Evolutionary conservation across 2,797 vertebrate genomes (phyloP), one percentile per base, ranked within the genome.

Genomic region (Pangasius mekongensis): DNA sequence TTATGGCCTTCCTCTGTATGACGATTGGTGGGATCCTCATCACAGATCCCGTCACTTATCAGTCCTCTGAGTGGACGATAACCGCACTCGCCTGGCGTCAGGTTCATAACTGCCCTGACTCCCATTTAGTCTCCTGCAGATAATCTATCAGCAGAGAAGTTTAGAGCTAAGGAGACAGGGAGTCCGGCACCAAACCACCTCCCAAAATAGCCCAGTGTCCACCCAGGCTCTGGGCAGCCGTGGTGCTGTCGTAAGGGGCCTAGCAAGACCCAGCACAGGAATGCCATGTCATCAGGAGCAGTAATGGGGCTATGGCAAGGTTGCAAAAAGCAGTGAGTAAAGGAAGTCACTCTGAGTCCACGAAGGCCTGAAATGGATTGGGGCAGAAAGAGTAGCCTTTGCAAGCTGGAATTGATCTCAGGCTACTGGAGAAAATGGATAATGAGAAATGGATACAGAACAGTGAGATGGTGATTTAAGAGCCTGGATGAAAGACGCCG

Each of bases 251-350:
- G 58, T 86, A 88, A 92, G 93, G 91, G 93, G 92, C 93, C 90
- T 93, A 93, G 93, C 93, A 92, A 91, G 89, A 90, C 86, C 89
- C 84, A 94, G 92, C 92, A 94, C 95, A 96, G 95, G 97, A 97
- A 96, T 95, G 95, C 95, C 96, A 95, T 96, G 96, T 97, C 97
- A 96, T 96, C 96, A 95, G 95, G 94, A 94, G 94, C 95, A 95
- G 93, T 96, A 96, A 96, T 96, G 95, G 93, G 91, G 90, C 92
- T 89, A 93, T 92, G 91, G 93, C 93, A 95, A 91, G 92, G 92
- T 93, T 92, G 93, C 92, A 92, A 93, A 92, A 94, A 94, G 84
- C 91, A 90, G 93, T 94, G 93, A 94, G 66, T 82, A 76, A 84
- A 81, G 58, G 76, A 87, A 27, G 58, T 80, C 83, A 58, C 69